These are phyloP conservation scores for Salticus scenicus DNA, from an alignment of 2,888 invertebrate species.

Conservation along the genomic window DNA sequence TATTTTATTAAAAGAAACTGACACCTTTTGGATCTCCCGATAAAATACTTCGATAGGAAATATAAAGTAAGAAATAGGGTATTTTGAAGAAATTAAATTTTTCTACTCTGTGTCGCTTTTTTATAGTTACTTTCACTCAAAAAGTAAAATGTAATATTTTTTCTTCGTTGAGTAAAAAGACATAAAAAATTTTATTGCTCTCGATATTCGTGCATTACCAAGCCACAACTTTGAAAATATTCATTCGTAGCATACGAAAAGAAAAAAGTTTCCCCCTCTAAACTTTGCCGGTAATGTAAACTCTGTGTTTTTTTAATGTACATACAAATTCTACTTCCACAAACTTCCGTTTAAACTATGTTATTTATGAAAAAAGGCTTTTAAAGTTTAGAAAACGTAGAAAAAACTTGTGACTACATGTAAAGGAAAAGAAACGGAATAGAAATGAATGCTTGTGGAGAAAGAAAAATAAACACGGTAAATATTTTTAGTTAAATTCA, in stretches of 20 bases:
- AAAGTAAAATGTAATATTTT: neutral
- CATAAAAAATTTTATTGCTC: neutral
- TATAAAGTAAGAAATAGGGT: too few relatives aligned
- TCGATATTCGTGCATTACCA: neutral
- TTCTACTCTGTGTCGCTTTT: too few relatives aligned
- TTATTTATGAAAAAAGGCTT: neutral
- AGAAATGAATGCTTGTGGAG: neutral
- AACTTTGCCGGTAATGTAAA: neutral
- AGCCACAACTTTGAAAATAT: neutral
- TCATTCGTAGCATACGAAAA: neutral
- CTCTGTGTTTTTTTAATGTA: neutral
- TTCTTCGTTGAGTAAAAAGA: neutral
- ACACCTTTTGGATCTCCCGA: too few relatives aligned
- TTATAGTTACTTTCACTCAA: too few relatives aligned
- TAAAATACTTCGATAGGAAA: too few relatives aligned
- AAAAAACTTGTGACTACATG: neutral
- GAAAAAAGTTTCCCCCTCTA: neutral
- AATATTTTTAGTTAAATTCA: too few relatives aligned
- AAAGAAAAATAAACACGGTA: too few relatives aligned
- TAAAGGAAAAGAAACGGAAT: neutral
- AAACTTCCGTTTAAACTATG: neutral
- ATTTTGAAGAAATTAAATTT: too few relatives aligned
- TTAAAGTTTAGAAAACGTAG: neutral
- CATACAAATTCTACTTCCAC: neutral
- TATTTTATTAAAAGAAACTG: too few relatives aligned